Evolutionary conservation across 2,113 vertebrate species (phyloP).

Genomic region (Chloebia gouldiae): DNA sequence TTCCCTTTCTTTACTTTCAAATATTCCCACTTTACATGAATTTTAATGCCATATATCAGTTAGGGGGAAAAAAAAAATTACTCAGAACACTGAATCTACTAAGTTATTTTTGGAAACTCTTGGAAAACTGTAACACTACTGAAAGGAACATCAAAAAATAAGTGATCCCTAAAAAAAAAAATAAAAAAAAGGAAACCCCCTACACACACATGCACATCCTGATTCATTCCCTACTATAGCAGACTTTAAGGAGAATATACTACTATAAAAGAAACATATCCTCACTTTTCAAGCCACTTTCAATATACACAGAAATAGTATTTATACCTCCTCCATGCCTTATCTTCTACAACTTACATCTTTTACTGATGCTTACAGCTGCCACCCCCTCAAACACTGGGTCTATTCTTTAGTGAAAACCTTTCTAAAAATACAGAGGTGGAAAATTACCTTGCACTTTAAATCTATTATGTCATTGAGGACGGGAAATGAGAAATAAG

Average conservation of each 20-base stretch:
- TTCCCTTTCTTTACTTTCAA: neutral
- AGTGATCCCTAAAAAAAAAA: neutral
- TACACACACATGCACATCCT: neutral
- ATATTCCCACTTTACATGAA: neutral
- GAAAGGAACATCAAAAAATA: neutral
- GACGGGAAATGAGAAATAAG: neutral
- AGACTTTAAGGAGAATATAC: neutral
- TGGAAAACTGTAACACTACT: neutral
- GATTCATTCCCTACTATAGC: neutral
- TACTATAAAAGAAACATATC: neutral
- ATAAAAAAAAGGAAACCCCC: neutral
- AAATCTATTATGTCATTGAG: neutral
- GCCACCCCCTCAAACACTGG: neutral
- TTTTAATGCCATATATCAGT: neutral
- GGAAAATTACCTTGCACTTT: neutral
- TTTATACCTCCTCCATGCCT: neutral
- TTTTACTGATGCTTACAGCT: neutral
- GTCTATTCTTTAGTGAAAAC: neutral
- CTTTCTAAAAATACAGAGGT: neutral
- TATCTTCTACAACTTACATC: neutral
- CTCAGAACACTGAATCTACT: neutral
- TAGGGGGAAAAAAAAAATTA: neutral
- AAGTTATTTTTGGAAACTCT: neutral
- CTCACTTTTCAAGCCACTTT: neutral
- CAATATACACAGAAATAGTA: neutral